A percentile compares a stretch with the other conserved stretches of the same genome.
Evolutionary conservation across 2,797 vertebrate species (phyloP).

Genomic region (Sebastes alutus): DNA sequence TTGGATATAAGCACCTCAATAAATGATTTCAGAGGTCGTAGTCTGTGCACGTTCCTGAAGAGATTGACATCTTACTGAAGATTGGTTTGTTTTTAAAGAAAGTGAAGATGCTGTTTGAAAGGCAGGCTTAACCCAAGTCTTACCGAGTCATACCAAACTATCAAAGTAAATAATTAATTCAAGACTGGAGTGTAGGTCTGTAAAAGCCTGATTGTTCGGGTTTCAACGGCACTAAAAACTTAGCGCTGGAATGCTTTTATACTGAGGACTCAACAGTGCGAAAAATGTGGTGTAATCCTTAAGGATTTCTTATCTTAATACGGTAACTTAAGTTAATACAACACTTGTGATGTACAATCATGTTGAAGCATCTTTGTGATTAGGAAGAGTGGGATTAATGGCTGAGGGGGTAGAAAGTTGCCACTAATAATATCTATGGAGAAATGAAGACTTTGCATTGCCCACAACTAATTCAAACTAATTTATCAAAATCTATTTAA

Average conservation of each 20-base stretch:
- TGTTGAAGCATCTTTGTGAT: conserved; percentile 8
- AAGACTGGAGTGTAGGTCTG: not conserved
- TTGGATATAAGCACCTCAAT: conserved; percentile 9
- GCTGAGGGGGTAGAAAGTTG: not conserved
- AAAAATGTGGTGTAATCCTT: conserved; percentile 21
- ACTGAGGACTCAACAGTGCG: not conserved
- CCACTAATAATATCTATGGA: not conserved
- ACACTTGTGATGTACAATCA: conserved; percentile 1
- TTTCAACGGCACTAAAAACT: not conserved
- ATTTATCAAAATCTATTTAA: not conserved
- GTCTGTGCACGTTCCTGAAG: conserved; percentile 4
- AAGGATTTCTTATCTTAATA: conserved; percentile 12
- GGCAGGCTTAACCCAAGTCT: not conserved
- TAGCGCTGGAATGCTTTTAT: not conserved
- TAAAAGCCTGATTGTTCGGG: not conserved
- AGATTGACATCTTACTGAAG: not conserved
- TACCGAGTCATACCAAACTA: not conserved
- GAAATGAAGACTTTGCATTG: not conserved
- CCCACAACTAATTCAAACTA: not conserved
- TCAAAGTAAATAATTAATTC: not conserved
- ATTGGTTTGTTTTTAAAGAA: conserved; percentile 47
- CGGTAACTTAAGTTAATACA: not conserved
- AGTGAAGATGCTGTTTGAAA: conserved; percentile 32
- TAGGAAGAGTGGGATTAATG: conserved; percentile 9
- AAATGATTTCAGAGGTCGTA: not conserved